phyloP scores from a whole-genome alignment of 2,888 invertebrate species.

The Macaria notata region DNA sequence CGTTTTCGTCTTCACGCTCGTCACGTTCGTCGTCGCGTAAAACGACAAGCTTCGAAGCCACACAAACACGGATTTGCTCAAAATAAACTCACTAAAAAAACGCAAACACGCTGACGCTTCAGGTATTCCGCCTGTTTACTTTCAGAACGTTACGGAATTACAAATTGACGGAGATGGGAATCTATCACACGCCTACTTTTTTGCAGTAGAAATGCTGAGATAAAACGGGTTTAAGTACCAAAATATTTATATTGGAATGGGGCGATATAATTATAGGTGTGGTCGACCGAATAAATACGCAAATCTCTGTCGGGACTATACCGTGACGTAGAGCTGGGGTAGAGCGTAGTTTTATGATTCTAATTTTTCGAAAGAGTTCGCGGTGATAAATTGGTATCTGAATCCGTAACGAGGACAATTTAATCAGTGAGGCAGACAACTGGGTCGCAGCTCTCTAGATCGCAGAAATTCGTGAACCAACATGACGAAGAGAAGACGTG shows the following conservation, averaged over 20 bases:
- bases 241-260: conserved; percentile 21
- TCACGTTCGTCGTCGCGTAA: conserved; percentile 44
- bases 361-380: conserved; percentile 5
- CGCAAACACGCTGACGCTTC: conserved; percentile 50
- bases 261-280: conserved; percentile 20
- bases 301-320: conserved; percentile 2
- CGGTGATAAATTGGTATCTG: conserved; percentile 25
- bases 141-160: conserved; percentile 16
- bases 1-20: conserved; percentile 31
- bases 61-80: conserved; percentile 46
- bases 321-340: background rate
- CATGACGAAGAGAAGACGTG: conserved; percentile 46
- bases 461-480: conserved; percentile 51
- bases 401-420: conserved; percentile 40
- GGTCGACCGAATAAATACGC: conserved; percentile 13
- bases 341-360: conserved; percentile 10
- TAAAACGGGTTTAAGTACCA: conserved; percentile 7
- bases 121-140: conserved; percentile 50
- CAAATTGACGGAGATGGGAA: conserved; percentile 18
- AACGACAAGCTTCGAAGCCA: conserved; percentile 35
- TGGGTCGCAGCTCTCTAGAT: conserved; percentile 55
- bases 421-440: conserved; percentile 42
- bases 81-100: conserved; percentile 57
- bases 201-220: conserved; percentile 8
- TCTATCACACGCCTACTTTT: conserved; percentile 22